Evolutionary conservation across 2,113 vertebrate species (phyloP).

Genomic region (Calyptomena viridis): DNA sequence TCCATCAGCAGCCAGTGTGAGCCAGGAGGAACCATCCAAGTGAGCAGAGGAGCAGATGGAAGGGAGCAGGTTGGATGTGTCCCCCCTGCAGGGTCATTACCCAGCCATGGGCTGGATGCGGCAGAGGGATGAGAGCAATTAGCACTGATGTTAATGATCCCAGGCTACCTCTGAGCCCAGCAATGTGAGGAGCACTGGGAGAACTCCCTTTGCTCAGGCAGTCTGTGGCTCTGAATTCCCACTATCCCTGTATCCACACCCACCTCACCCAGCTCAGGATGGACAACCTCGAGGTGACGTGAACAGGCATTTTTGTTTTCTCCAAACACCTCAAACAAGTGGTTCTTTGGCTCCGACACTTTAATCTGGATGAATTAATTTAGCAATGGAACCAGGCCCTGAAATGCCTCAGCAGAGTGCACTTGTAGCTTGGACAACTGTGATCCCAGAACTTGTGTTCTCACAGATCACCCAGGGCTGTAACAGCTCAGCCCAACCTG

Average conservation of each 20-base stretch:
- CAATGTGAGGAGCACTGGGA: background rate
- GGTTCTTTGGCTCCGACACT: background rate
- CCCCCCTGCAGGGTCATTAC: background rate
- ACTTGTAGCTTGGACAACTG: background rate
- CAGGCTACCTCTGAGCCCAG: background rate
- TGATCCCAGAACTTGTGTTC: background rate
- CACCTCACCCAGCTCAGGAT: background rate
- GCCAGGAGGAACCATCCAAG: background rate
- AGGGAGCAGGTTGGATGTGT: background rate
- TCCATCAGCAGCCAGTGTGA: background rate
- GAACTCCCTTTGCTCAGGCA: background rate
- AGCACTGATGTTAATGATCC: background rate
- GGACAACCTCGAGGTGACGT: background rate
- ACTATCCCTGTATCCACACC: too few species aligned
- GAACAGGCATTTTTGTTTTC: fast-evolving
- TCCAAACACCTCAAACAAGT: background rate
- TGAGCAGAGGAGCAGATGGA: constrained; percentile 5
- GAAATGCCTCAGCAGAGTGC: background rate
- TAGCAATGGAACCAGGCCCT: background rate
- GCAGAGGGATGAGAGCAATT: background rate
- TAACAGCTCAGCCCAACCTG: background rate
- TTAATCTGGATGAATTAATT: background rate
- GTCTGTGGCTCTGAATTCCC: background rate
- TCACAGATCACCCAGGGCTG: background rate
- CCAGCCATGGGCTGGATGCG: background rate